These are phyloP conservation scores for Brachionus manjavacas DNA, from an alignment of 1,140 invertebrate genomes.

Conservation along the genomic window DNA sequence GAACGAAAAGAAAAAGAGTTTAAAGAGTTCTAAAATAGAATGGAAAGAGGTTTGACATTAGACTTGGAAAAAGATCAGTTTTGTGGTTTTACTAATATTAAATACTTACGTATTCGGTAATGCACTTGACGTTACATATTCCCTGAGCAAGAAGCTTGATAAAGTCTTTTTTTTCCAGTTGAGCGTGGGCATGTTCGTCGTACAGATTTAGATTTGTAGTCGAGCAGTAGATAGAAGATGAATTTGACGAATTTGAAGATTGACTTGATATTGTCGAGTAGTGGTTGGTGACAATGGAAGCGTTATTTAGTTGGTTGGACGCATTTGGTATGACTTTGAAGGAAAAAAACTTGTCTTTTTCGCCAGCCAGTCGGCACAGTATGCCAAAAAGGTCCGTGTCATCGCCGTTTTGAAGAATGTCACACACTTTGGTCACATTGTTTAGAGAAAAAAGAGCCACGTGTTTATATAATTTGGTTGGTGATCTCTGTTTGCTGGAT, in stretches of 20 bases:
- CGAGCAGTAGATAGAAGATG: conserved; percentile 48
- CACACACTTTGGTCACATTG: conserved; percentile 80
- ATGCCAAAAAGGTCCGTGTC: conserved; percentile 45
- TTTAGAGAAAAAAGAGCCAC: conserved; percentile 78
- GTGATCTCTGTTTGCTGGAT: not conserved
- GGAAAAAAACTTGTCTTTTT: conserved; percentile 24
- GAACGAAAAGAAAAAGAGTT: conserved; percentile 29
- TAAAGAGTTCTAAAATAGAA: not conserved
- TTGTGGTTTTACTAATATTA: not conserved
- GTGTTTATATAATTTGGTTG: conserved; percentile 77
- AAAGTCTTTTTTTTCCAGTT: conserved; percentile 72
- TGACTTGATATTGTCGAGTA: conserved; percentile 9
- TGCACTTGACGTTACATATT: conserved; percentile 62
- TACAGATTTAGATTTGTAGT: conserved; percentile 79
- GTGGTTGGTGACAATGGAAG: not conserved
- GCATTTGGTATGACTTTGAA: conserved; percentile 35
- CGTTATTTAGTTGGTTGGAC: not conserved
- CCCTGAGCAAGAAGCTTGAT: conserved; percentile 75
- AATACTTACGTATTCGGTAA: conserved; percentile 58
- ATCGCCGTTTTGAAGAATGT: conserved; percentile 78
- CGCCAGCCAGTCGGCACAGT: not conserved
- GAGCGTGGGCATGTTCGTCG: conserved; percentile 65
- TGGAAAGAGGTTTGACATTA: not conserved
- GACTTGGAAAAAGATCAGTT: not conserved
- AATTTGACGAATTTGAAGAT: conserved; percentile 17